These are phyloP conservation scores for Uropsilus gracilis DNA, from an alignment of 2,113 vertebrate genomes.

Conservation along the genomic window DNA sequence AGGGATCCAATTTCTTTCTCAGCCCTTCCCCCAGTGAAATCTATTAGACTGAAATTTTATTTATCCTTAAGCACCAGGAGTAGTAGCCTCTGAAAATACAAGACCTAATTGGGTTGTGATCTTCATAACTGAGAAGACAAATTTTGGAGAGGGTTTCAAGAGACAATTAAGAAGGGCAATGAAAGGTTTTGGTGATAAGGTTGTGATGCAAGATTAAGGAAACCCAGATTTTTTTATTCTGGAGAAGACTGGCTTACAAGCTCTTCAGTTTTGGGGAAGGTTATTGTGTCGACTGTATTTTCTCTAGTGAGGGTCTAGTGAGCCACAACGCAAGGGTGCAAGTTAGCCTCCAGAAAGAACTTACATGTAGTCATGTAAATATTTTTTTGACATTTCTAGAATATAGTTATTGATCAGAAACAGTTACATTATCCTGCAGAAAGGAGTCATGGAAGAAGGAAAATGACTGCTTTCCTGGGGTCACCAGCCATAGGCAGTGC, in stretches of 20 bases:
- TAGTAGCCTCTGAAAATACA: conserved; percentile 46
- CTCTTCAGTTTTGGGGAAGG: not conserved
- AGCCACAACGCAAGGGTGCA: not conserved
- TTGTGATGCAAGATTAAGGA: not conserved
- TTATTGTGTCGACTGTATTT: not conserved
- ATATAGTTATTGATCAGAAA: not conserved
- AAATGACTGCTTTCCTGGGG: not conserved
- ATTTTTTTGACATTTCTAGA: not conserved
- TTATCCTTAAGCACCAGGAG: conserved; percentile 17
- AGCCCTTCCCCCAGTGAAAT: not conserved
- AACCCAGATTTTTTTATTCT: not conserved
- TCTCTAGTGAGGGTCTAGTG: not conserved
- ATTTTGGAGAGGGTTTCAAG: conserved; percentile 34
- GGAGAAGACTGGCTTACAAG: not conserved
- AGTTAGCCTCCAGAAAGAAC: not conserved
- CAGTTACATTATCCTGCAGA: not conserved
- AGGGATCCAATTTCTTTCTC: conserved; percentile 29
- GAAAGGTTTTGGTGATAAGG: conserved; percentile 20
- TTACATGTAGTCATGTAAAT: not conserved
- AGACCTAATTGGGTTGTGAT: conserved; percentile 63
- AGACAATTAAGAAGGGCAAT: conserved; percentile 11
- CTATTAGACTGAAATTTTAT: conserved; percentile 57
- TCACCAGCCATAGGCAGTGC: not conserved
- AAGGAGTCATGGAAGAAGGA: not conserved
- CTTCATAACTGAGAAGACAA: conserved; percentile 30